Percentiles rank a stretch among this genome's conserved stretches.
Evolutionary conservation across 2,797 vertebrate genomes (phyloP).

Genomic region (Gymnoscopelus microlampas): DNA sequence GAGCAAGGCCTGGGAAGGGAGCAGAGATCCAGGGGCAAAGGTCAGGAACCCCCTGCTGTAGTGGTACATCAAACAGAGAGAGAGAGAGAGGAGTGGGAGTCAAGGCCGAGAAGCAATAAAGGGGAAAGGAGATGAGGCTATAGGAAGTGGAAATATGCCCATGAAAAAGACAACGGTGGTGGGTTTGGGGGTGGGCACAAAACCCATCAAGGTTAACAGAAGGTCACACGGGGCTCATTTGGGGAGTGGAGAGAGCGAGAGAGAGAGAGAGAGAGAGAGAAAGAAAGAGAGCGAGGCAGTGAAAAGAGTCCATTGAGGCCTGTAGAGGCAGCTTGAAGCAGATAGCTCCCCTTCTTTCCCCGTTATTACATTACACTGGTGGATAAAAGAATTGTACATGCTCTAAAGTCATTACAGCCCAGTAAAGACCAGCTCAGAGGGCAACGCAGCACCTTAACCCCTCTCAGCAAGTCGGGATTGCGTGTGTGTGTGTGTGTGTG

Average conservation of each 20-base stretch:
- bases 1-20: conserved; percentile 22
- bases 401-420: conserved; percentile 73
- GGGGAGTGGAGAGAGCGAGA: conserved; percentile 32
- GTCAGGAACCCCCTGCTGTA: conserved; percentile 29
- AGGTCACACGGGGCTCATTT: conserved; percentile 32
- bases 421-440: conserved; percentile 67
- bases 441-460: conserved; percentile 69
- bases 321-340: conserved; percentile 44
- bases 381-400: conserved; percentile 71
- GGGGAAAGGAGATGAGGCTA: not conserved
- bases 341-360: conserved; percentile 51
- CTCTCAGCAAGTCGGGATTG: conserved; percentile 55
- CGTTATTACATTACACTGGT: conserved; percentile 71
- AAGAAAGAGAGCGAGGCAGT: not conserved
- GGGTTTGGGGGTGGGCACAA: conserved; percentile 19
- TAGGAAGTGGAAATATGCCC: conserved; percentile 1
- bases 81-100: conserved; percentile 19
- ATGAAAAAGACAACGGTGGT: conserved; percentile 7
- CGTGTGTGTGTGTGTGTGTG: conserved; percentile 7
- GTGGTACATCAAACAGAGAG: conserved; percentile 30
- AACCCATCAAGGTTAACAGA: conserved; percentile 46
- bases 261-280: conserved; percentile 11
- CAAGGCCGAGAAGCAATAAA: conserved; percentile 26
- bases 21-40: conserved; percentile 19
- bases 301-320: conserved; percentile 38